Evolutionary conservation across 2,797 vertebrate species (phyloP), one percentile per base, ranked within the genome.

Genomic region (Anolis apletophallus): DNA sequence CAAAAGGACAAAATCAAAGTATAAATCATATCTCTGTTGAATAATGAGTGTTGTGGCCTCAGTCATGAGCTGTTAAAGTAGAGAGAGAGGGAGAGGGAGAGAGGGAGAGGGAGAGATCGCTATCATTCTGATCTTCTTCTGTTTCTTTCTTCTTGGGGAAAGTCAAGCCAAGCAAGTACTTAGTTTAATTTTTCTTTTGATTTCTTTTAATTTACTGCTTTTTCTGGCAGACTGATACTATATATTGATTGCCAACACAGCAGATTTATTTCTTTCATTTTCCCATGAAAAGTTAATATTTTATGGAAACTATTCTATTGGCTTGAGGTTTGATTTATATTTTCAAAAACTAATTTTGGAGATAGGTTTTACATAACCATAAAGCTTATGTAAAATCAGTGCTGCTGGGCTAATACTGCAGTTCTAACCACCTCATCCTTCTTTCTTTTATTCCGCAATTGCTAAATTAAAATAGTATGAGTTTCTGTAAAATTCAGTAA

Each of bases 171-270:
- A 87, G 77, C 81, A 84, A 80, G 81, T 87, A 84, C 86, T 87
- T 87, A 84, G 81, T 83, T 88, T 74, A 11, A n/a, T 91, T 92
- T 91, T 80, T 89, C 57, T 85, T 32, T 76, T 85, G 80, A 23
- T n/a, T 84, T 32, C 46, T 81, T 19, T 14, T 90, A 88, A 68
- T 86, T 29, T 0, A 88, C 0, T 52, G 61, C 90, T 91, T 75
- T 64, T 78, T 57, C 36, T 87, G 74, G 91, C 71, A 74, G 34
- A 74, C 59, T n/a, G 19, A 40, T 87, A 46, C n/a, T 76, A 9
- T 88, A n/a, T 90, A 85, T 92, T 67, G 50, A 80, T 88, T 89
- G 52, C 87, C 52, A n/a, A 86, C n/a, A 54, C 17, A 87, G 72
- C 76, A 86, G 64, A 85, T 85, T 78, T 78, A 54, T 40, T 21